Evolutionary conservation across 2,888 invertebrate species (phyloP).

Genomic region (Helobdella robusta): DNA sequence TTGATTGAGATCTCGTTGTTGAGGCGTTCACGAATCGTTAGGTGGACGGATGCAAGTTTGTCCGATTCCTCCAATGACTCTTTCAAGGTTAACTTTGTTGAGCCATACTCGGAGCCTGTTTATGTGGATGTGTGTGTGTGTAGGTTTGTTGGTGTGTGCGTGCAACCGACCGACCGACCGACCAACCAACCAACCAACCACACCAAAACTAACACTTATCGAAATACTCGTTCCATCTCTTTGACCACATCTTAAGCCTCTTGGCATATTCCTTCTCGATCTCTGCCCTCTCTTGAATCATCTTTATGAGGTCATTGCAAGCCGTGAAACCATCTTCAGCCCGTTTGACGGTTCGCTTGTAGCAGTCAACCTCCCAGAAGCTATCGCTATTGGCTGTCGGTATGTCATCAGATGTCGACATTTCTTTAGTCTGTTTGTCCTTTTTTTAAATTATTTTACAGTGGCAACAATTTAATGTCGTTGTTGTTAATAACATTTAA

Average conservation of each 20-base stretch:
- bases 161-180: no score
- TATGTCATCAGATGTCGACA: slow-evolving; percentile 25
- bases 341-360: slow-evolving; percentile 85
- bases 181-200: no score
- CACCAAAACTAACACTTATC: slow-evolving; percentile 70
- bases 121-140: background rate
- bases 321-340: slow-evolving; percentile 90
- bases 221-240: slow-evolving; percentile 93
- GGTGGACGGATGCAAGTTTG: slow-evolving; percentile 79
- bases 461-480: no score
- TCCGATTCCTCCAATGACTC: slow-evolving; percentile 88
- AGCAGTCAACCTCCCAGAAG: slow-evolving; percentile 97
- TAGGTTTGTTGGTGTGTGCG: no score
- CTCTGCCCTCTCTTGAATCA: slow-evolving; percentile 86
- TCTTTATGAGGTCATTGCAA: slow-evolving; percentile 76
- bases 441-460: no score
- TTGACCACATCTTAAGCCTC: slow-evolving; percentile 83
- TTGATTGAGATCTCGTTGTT: slow-evolving; percentile 41
- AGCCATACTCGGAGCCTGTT: slow-evolving; percentile 87
- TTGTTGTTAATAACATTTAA: no score
- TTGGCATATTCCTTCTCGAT: slow-evolving; percentile 95
- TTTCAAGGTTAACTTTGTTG: slow-evolving; percentile 93
- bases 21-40: slow-evolving; percentile 53
- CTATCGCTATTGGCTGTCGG: slow-evolving; percentile 59
- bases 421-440: no score